Percentiles rank a stretch among this genome's conserved stretches.
Conservation (phyloP, 1,140 invertebrate genomes). For the Euura saliciscinereae region DNA sequence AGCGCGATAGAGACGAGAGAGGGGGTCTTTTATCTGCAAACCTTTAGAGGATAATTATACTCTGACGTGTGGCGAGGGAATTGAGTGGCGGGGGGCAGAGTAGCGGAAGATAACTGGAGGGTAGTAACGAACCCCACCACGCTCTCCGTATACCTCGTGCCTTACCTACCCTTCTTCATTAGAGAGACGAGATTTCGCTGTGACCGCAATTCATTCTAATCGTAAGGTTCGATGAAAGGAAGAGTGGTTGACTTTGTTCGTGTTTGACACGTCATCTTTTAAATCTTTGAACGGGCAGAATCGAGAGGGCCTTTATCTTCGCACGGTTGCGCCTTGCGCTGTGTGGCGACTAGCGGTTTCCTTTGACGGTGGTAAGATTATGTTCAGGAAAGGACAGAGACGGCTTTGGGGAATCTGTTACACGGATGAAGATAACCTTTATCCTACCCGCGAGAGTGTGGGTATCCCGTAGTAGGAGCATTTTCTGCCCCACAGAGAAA, state of each 20-base stretch:
- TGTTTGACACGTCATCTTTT: background rate
- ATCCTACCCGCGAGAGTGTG: background rate
- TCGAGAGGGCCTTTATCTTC: background rate
- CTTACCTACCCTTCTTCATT: conserved; percentile 27
- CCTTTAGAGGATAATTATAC: conserved; percentile 54
- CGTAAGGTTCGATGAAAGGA: background rate
- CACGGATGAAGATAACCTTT: background rate
- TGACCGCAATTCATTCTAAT: background rate
- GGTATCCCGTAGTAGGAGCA: background rate
- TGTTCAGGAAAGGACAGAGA: background rate
- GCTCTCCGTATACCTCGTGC: too few relatives aligned
- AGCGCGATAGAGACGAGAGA: conserved; percentile 36
- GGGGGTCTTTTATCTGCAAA: conserved; percentile 50
- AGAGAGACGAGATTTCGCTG: conserved; percentile 31
- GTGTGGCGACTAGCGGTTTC: background rate
- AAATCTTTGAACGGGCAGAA: background rate
- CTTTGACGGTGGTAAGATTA: background rate
- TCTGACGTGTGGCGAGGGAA: conserved; percentile 35
- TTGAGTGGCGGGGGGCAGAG: conserved; percentile 21
- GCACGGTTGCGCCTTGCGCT: background rate
- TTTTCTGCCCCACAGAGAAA: background rate
- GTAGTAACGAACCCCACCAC: conserved; percentile 50
- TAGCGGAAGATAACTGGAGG: conserved; percentile 20
- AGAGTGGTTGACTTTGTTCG: background rate
- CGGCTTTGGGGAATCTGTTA: background rate